These are phyloP conservation scores for Oxyteleia sp. DNA, from an alignment of 2,888 invertebrate species.

Conservation along the genomic window DNA sequence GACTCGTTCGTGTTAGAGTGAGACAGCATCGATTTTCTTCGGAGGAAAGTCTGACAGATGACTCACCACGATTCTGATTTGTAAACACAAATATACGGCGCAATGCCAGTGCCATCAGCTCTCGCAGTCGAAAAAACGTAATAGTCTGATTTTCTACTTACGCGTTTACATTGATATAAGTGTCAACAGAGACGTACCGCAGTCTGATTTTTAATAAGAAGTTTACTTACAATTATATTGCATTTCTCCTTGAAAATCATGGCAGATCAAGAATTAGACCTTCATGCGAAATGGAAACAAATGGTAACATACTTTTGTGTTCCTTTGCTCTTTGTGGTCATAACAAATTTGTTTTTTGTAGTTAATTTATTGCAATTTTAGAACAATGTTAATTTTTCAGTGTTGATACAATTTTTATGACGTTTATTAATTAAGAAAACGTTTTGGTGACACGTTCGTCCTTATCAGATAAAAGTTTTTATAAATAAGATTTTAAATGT, in stretches of 20 bases:
- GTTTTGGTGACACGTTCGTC: too few species aligned
- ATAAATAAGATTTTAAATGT: too few species aligned
- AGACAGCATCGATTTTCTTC: too few species aligned
- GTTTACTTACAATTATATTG: neutral
- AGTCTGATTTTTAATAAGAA: neutral
- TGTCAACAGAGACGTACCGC: neutral
- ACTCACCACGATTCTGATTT: neutral
- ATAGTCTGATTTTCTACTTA: neutral
- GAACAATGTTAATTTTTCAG: too few species aligned
- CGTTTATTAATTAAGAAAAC: too few species aligned
- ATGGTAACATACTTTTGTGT: slow-evolving; percentile 76
- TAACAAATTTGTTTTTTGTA: too few species aligned
- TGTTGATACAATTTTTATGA: too few species aligned
- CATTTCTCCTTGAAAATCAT: slow-evolving; percentile 12
- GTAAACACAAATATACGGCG: neutral
- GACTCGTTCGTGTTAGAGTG: too few species aligned
- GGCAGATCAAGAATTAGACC: slow-evolving; percentile 75
- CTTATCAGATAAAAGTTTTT: too few species aligned
- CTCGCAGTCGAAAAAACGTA: neutral
- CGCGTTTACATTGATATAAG: neutral
- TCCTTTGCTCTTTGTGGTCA: too few species aligned
- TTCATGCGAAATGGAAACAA: slow-evolving; percentile 83
- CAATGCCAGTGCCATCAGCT: neutral
- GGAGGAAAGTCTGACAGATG: neutral
- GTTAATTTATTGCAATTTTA: too few species aligned